Percentiles rank a stretch among this genome's conserved stretches.
Evolutionary conservation across 2,888 invertebrate species (phyloP).

Genomic region (Homarus gammarus): DNA sequence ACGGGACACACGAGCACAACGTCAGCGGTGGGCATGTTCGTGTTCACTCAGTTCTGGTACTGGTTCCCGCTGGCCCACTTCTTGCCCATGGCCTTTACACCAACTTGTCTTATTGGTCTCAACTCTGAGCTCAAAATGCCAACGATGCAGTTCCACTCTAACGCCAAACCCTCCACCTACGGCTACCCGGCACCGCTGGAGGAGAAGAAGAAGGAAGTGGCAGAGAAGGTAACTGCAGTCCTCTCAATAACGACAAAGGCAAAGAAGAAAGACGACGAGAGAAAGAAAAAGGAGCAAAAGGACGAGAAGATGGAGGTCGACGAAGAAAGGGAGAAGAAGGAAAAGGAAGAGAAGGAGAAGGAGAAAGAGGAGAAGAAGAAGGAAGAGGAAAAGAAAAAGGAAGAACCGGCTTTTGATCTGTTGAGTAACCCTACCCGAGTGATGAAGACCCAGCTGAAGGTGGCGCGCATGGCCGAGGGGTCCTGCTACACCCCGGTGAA

Average conservation of each 20-base stretch:
- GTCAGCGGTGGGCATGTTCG: slow-evolving; percentile 97
- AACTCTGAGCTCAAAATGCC: slow-evolving; percentile 88
- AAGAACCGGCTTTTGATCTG: slow-evolving; percentile 93
- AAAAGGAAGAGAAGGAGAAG: slow-evolving; percentile 89
- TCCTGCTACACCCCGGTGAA: slow-evolving; percentile 92
- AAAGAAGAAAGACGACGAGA: slow-evolving; percentile 89
- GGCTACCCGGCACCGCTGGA: slow-evolving; percentile 98
- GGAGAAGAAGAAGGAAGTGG: slow-evolving; percentile 98
- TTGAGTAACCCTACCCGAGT: slow-evolving; percentile 96
- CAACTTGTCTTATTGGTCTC: slow-evolving; percentile 95
- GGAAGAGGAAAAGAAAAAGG: slow-evolving; percentile 81
- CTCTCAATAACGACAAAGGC: slow-evolving; percentile 97
- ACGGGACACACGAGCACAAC: slow-evolving; percentile 98
- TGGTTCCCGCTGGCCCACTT: slow-evolving; percentile 99
- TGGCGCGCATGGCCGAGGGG: slow-evolving; percentile 88
- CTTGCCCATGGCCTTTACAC: slow-evolving; percentile 95
- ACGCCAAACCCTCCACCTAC: slow-evolving; percentile 95
- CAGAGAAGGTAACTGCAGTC: slow-evolving; percentile 98
- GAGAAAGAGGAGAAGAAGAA: slow-evolving; percentile 81
- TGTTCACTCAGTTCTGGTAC: slow-evolving; percentile 99
- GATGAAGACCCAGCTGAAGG: slow-evolving; percentile 90
- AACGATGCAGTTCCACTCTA: slow-evolving; percentile 93
- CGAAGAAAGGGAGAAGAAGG: slow-evolving; percentile 76
- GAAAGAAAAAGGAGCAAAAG: slow-evolving; percentile 82
- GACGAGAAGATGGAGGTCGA: slow-evolving; percentile 90